A percentile compares a stretch with the other conserved stretches of the same genome.
These are phyloP conservation scores for Coptodon rendalli DNA, from an alignment of 2,113 vertebrate genomes.

Conservation along the genomic window DNA sequence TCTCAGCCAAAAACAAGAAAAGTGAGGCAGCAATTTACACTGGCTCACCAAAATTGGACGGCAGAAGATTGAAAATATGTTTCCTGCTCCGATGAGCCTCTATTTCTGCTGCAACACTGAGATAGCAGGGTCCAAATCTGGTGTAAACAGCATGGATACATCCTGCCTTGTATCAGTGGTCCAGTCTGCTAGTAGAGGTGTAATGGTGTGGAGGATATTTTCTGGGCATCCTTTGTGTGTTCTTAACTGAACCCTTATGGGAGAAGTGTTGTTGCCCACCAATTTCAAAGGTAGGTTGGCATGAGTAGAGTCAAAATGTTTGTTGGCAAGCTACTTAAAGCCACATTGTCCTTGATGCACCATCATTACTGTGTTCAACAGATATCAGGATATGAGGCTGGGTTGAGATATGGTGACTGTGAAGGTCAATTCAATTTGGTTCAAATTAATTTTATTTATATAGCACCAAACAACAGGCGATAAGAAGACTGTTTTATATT, in stretches of 20 bases:
- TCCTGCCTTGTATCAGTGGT: neutral
- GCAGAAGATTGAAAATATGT: neutral
- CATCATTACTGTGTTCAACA: neutral
- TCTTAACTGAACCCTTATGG: neutral
- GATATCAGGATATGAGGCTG: neutral
- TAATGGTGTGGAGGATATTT: neutral
- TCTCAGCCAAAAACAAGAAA: neutral
- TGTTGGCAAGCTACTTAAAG: neutral
- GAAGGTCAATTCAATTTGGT: neutral
- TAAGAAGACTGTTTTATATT: neutral
- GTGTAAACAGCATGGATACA: neutral
- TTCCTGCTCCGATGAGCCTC: neutral
- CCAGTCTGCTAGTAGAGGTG: neutral
- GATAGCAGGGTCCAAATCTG: neutral
- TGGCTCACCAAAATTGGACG: neutral
- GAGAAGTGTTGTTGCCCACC: neutral
- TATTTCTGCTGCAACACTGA: neutral
- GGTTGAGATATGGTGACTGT: neutral
- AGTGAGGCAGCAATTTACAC: neutral
- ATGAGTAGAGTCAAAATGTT: neutral
- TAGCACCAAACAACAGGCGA: neutral
- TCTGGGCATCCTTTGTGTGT: neutral
- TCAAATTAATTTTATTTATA: neutral
- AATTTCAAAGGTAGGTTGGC: neutral
- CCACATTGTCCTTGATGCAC: neutral